These are phyloP conservation scores for Smittia aterrima DNA, from an alignment of 2,888 invertebrate genomes.

Conservation along the genomic window DNA sequence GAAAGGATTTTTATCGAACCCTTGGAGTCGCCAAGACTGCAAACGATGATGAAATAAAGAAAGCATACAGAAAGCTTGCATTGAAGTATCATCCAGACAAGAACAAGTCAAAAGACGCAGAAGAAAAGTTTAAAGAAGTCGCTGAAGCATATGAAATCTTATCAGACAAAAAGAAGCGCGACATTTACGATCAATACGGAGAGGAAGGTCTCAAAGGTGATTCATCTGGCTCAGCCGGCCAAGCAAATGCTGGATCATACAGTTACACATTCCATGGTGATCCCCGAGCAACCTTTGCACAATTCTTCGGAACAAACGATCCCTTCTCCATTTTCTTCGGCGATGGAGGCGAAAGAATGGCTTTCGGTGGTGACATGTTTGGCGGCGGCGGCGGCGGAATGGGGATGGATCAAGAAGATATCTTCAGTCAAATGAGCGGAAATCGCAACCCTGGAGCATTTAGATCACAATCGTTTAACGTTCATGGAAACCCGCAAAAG, in stretches of 20 bases:
- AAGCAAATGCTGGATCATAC: constrained; percentile 55
- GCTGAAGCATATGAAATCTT: constrained; percentile 98
- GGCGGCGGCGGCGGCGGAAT: constrained; percentile 59
- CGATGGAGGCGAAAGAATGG: constrained; percentile 58
- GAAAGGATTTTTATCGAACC: constrained; percentile 96
- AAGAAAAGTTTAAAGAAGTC: constrained; percentile 93
- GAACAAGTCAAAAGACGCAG: constrained; percentile 91
- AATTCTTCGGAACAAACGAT: constrained; percentile 90
- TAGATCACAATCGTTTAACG: constrained; percentile 84
- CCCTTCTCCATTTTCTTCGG: constrained; percentile 91
- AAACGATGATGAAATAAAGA: constrained; percentile 95
- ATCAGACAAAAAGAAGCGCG: constrained; percentile 93
- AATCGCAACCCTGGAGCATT: constrained; percentile 68
- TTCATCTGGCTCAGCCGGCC: constrained; percentile 60
- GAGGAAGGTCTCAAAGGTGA: constrained; percentile 90
- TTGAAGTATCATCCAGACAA: constrained; percentile 99
- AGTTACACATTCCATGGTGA: constrained; percentile 89
- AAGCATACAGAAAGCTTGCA: constrained; percentile 94
- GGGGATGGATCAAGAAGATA: constrained; percentile 65
- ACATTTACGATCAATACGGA: constrained; percentile 89
- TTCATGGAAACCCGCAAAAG: constrained; percentile 69
- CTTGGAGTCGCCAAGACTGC: constrained; percentile 84
- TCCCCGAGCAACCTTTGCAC: constrained; percentile 84
- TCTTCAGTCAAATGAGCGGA: constrained; percentile 66
- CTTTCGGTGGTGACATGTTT: constrained; percentile 68